Conservation (phyloP, 1,140 invertebrate genomes). For the Belonocnema kinseyi region DNA sequence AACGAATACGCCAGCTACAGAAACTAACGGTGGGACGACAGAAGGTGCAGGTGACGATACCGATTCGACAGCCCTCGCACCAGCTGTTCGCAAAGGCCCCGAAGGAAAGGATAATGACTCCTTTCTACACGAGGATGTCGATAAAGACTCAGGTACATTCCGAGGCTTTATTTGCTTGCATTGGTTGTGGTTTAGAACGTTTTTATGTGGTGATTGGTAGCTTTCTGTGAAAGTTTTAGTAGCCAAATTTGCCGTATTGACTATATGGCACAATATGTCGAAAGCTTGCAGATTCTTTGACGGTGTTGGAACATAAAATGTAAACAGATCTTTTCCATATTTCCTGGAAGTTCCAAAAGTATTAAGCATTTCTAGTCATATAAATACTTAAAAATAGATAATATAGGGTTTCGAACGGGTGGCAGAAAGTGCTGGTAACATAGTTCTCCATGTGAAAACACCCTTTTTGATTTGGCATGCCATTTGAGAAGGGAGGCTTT, state of each 20-base stretch:
- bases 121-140: slow-evolving; percentile 78
- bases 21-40: slow-evolving; percentile 57
- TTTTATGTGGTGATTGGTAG: slow-evolving; percentile 64
- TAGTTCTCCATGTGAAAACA: no score
- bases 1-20: slow-evolving; percentile 55
- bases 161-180: slow-evolving; percentile 62
- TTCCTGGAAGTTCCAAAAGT: neutral
- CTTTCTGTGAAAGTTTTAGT: slow-evolving; percentile 52
- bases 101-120: slow-evolving; percentile 88
- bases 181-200: slow-evolving; percentile 72
- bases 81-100: slow-evolving; percentile 80
- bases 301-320: neutral
- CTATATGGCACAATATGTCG: slow-evolving; percentile 13
- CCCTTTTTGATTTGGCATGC: no score
- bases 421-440: no score
- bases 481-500: no score
- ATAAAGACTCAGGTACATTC: slow-evolving; percentile 77
- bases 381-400: no score
- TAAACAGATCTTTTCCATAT: neutral
- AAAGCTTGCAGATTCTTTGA: slow-evolving; percentile 19
- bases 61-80: slow-evolving; percentile 74
- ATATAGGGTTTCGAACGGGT: no score
- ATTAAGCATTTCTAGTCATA: no score
- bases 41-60: slow-evolving; percentile 71
- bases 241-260: neutral